Evolutionary conservation across 2,888 invertebrate species (phyloP), one percentile per base, ranked within the genome.

Genomic region (Spisula solida): DNA sequence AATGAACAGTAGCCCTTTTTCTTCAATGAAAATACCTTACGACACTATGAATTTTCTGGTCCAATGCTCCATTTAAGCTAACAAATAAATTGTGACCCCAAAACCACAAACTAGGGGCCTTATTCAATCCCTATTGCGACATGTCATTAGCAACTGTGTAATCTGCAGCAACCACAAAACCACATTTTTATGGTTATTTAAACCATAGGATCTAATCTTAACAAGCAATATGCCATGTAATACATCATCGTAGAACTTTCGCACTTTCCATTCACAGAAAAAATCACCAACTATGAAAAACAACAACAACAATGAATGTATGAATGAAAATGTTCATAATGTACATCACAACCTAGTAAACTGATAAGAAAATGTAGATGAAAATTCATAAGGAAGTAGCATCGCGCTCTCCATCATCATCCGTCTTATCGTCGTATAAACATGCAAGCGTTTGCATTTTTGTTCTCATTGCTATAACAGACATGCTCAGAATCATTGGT

Each of bases 101-200:
- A 82, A 66, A 82, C 82, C 82, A 82, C 82, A 82, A 82, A 70
- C 20, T 66, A 41, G 70, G 47, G 66, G 70, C 47, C 47, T 70
- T 56, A 82, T 82, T 41, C 41, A 56, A 82, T 82, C 82, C 66
- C 70, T 29, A 47, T 66, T 82, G 82, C 55, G 66, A 66, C 60
- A 66, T 66, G 60, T 66, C 60, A 66, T 66, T 66, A 66, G 60
- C 60, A 66, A 66, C 25, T 25, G 25, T 66, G 25, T 66, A 25
- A 66, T 25, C 60, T 66, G 60, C 25, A 5, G 60, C 12, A 66
- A 66, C 60, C 60, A 25, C 60, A 66, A 66, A 66, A 66, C 60
- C 60, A 66, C 60, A 66, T 25, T 66, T 66, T 66, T 66, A 66
- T 66, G 60, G 60, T 66, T 66, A 25, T 66, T 66, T 66, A 66